These are phyloP conservation scores for Adoxophyes honmai DNA, from an alignment of 1,140 invertebrate genomes.

Conservation along the genomic window DNA sequence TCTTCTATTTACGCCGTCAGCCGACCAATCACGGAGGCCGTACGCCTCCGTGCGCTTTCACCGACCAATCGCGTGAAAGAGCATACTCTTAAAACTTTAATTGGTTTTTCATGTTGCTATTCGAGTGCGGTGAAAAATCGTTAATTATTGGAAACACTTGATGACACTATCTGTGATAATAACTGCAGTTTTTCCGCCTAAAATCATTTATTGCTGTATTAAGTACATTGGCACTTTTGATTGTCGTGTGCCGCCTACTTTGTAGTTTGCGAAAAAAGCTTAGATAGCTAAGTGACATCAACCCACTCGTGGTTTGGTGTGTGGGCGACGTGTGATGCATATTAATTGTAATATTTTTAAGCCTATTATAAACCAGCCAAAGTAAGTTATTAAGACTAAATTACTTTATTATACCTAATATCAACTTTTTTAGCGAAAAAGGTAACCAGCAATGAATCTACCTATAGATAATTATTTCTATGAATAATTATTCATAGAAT, in stretches of 20 bases:
- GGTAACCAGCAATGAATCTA: no score
- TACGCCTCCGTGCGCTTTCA: conserved; percentile 40
- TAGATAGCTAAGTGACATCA: background rate
- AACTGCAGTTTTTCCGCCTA: background rate
- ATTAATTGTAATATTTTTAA: no score
- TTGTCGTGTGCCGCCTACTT: no score
- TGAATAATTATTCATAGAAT: no score
- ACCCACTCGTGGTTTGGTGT: background rate
- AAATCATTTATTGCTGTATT: background rate
- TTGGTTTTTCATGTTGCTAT: conserved; percentile 51
- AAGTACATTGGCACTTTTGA: background rate
- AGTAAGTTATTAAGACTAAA: no score
- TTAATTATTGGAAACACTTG: conserved; percentile 23
- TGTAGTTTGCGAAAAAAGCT: no score
- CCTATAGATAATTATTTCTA: no score
- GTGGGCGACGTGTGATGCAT: background rate
- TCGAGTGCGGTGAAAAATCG: conserved; percentile 24
- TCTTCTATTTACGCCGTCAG: conserved; percentile 50
- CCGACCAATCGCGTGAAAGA: conserved; percentile 53
- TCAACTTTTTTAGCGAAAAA: no score
- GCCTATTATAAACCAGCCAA: no score
- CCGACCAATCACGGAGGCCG: conserved; percentile 44
- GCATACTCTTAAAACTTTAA: conserved; percentile 55
- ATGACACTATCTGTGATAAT: conserved; percentile 1
- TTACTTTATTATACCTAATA: no score